phyloP scores from a whole-genome alignment of 2,888 invertebrate species.

The Amiota communis region DNA sequence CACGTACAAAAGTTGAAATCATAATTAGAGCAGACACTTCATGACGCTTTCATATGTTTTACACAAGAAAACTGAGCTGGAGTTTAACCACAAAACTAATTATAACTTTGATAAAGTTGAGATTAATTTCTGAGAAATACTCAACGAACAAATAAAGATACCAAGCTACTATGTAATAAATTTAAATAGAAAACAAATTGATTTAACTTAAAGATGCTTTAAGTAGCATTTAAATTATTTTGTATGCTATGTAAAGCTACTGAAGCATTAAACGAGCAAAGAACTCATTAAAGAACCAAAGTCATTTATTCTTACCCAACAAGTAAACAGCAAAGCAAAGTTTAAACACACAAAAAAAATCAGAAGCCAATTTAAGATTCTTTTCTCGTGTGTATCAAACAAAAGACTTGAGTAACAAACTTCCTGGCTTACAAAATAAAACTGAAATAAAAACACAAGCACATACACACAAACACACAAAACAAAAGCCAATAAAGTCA shows the following conservation, averaged over 20 bases:
- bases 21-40: slow-evolving; percentile 11
- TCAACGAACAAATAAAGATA: too few relatives aligned
- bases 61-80: background rate
- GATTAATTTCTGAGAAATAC: background rate
- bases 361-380: too few relatives aligned
- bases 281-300: too few relatives aligned
- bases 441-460: background rate
- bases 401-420: slow-evolving; percentile 14
- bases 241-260: too few relatives aligned
- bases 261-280: too few relatives aligned
- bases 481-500: background rate
- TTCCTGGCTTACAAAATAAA: slow-evolving; percentile 7
- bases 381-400: background rate
- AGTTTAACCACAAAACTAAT: background rate
- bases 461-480: background rate
- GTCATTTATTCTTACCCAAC: too few relatives aligned
- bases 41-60: background rate
- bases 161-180: too few relatives aligned
- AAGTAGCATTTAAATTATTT: too few relatives aligned
- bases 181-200: too few relatives aligned
- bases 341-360: too few relatives aligned
- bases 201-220: too few relatives aligned
- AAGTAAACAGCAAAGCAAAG: too few relatives aligned
- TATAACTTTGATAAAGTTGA: slow-evolving; percentile 20
- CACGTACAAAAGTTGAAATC: background rate